Base-by-base conservation (phyloP, 2,113 vertebrate genomes). In the Lates calcarifer region DNA sequence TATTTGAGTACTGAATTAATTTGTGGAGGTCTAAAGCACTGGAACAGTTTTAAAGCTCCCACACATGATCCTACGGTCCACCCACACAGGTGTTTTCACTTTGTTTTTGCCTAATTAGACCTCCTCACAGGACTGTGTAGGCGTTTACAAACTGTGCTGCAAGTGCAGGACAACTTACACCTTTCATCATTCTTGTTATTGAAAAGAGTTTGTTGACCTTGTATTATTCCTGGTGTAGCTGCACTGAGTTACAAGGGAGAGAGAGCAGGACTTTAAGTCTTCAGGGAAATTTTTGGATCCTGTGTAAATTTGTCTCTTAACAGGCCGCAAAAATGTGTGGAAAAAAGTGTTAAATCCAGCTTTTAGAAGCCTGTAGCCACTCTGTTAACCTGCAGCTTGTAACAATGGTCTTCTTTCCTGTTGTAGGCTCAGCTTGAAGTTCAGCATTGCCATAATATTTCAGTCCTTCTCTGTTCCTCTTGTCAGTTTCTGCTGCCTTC, bases 21-120 rank as follows among this genome's bases (percentile, higher is more conserved):
- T 31, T 55, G 29, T 28, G 43, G 10, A 28, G 43, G 39, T 60
- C 29, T 29, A 20, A n/a, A 2, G 11, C 4, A 22, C 43, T 22
- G 35, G 4, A 28, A 41, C 8, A 26, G 13, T 45, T 57, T 20
- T 29, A 60, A 60, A 29, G 33, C 26, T 28, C 63, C 53, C 39
- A 47, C 73, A 41, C n/a, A 39, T 41, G n/a, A n/a, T n/a, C n/a
- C n/a, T 35, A 15, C 33, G 5, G 15, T 70, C 69, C 28, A 7
- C 78, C 69, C 39, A 78, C 74, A 17, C 67, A 24, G 39, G 49
- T 45, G 33, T 63, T 61, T 49, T 37, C n/a, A 24, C 63, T 10
- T 39, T 10, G 51, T n/a, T 61, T 35, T n/a, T 18, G 3, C 29
- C 65, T 71, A 60, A 86, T 79, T 60, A 31, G 58, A 64, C 51